Evolutionary conservation across 1,140 invertebrate genomes (phyloP).

Genomic region (Wiebesia pumilae): DNA sequence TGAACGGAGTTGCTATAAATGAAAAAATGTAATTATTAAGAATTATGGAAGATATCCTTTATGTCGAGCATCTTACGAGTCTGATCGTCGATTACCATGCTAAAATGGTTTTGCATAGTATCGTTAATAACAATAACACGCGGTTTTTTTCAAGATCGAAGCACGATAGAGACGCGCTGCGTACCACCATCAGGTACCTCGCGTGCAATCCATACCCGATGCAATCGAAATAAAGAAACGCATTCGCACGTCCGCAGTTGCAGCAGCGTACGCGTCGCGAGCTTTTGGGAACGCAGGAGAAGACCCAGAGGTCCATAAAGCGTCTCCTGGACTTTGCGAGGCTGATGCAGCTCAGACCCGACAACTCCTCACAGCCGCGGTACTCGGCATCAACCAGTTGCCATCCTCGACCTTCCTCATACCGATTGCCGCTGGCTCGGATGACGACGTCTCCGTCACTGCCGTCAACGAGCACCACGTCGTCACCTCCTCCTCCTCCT

Average conservation of each 20-base stretch:
- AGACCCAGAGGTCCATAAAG: conserved; percentile 71
- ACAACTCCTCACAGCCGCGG: conserved; percentile 58
- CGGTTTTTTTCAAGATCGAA: no score
- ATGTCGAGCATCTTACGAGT: no score
- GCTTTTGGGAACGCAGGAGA: conserved; percentile 70
- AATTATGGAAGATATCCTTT: no score
- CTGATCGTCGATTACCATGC: no score
- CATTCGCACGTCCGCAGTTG: conserved; percentile 58
- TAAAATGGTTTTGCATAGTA: no score
- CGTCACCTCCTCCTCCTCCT: not conserved
- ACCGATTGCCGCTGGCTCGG: conserved; percentile 61
- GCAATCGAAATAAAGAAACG: not conserved
- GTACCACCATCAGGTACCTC: no score
- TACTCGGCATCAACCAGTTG: conserved; percentile 65
- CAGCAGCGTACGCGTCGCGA: conserved; percentile 71
- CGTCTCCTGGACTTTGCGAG: conserved; percentile 72
- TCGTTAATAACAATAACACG: no score
- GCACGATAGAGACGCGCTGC: no score
- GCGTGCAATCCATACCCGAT: no score
- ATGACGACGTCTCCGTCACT: conserved; percentile 19
- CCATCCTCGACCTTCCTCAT: conserved; percentile 71
- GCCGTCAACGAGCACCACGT: conserved; percentile 16
- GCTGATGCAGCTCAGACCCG: conserved; percentile 65
- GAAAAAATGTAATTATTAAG: no score
- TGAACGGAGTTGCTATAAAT: no score